Evolutionary conservation across 2,797 vertebrate genomes (phyloP).

Genomic region (Eurystomus glaucurus): DNA sequence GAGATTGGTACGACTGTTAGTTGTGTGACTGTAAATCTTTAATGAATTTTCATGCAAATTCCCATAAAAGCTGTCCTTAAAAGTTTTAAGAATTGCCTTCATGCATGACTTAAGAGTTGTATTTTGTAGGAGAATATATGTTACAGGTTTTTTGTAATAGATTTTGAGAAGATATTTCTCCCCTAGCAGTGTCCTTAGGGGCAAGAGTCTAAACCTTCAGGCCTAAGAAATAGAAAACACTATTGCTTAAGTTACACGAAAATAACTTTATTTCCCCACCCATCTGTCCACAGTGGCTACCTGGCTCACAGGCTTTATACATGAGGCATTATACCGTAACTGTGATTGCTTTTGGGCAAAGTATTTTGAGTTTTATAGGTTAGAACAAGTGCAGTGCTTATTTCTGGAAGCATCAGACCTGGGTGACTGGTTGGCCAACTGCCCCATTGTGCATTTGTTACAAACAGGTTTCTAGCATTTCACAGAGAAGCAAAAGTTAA

Average conservation of each 20-base stretch:
- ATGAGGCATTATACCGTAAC: background rate
- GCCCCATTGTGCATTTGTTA: fast-evolving
- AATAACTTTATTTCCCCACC: background rate
- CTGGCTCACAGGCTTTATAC: background rate
- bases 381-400: background rate
- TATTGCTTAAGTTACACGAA: background rate
- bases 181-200: background rate
- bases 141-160: background rate
- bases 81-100: background rate
- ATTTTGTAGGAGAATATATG: background rate
- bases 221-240: background rate
- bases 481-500: background rate
- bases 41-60: background rate
- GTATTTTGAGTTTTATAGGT: background rate
- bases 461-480: background rate
- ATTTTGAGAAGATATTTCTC: background rate
- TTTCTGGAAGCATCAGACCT: background rate
- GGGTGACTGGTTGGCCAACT: background rate
- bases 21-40: background rate
- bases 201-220: background rate
- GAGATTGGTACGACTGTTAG: background rate
- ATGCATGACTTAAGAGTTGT: background rate
- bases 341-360: background rate
- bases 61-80: background rate
- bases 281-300: background rate